Evolutionary conservation across 2,113 vertebrate genomes (phyloP).

Genomic region (Peromyscus polionotus): DNA sequence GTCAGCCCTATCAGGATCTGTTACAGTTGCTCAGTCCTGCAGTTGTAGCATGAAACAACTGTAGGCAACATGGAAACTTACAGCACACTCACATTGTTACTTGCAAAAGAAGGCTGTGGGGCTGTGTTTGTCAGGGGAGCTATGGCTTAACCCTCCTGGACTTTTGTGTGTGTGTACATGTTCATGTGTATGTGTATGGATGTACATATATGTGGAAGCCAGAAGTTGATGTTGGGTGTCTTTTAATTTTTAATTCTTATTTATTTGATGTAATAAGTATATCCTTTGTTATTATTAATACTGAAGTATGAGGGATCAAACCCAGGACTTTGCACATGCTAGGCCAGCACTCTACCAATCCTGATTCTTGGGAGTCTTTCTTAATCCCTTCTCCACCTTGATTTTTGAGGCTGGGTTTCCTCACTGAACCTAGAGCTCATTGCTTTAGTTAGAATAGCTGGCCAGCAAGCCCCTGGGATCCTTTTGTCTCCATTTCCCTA

Average conservation of each 20-base stretch:
- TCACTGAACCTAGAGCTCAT: not conserved
- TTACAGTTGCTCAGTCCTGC: not conserved
- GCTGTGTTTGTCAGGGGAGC: not conserved
- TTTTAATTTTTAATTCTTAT: not conserved
- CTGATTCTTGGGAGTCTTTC: not conserved
- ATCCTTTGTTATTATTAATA: not conserved
- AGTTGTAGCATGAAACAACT: not conserved
- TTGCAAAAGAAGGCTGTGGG: not conserved
- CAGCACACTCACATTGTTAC: not conserved
- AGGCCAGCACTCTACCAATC: not conserved
- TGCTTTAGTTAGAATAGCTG: not conserved
- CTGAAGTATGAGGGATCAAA: not conserved
- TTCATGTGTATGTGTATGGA: not conserved
- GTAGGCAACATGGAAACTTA: constrained; percentile 18
- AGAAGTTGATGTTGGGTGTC: not conserved
- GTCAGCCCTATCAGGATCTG: not conserved
- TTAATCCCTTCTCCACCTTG: not conserved
- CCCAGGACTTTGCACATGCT: not conserved
- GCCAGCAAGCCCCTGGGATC: not conserved
- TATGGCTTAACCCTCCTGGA: not conserved
- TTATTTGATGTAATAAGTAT: not conserved
- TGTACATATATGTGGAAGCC: not conserved
- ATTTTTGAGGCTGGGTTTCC: not conserved
- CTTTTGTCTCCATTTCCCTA: not conserved
- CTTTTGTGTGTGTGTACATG: not conserved